phyloP scores from a whole-genome alignment of 1,140 invertebrate species.

The Eurosta solidaginis region DNA sequence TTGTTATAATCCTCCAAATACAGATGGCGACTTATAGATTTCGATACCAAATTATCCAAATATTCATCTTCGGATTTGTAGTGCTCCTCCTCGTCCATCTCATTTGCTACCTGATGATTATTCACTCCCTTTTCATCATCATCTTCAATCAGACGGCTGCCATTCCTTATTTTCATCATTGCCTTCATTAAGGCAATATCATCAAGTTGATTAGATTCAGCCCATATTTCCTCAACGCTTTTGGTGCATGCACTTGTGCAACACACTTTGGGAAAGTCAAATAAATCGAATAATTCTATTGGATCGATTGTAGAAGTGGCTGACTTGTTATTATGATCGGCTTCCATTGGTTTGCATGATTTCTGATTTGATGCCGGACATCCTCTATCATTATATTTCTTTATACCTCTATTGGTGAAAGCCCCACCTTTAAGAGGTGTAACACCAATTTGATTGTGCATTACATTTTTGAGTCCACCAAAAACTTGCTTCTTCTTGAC shows the following conservation, averaged over 20 bases:
- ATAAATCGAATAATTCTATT: neutral
- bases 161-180: neutral
- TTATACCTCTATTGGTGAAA: too few species aligned
- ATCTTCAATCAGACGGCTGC: neutral
- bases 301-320: neutral
- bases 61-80: neutral
- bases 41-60: neutral
- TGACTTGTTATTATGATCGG: neutral
- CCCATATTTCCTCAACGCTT: neutral
- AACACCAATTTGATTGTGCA: neutral
- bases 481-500: slow-evolving; percentile 29
- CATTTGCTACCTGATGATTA: too few species aligned
- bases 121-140: neutral
- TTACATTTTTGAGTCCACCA: slow-evolving; percentile 23
- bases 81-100: neutral
- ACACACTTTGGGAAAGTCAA: slow-evolving; percentile 1
- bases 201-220: neutral
- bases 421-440: neutral
- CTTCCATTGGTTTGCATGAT: neutral
- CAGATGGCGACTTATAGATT: neutral
- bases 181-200: neutral
- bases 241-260: neutral
- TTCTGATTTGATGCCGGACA: neutral
- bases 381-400: neutral
- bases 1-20: neutral